Evolutionary conservation across 2,113 vertebrate genomes (phyloP), one percentile per base, ranked within the genome.

Genomic region (Oncorhynchus clarkii): DNA sequence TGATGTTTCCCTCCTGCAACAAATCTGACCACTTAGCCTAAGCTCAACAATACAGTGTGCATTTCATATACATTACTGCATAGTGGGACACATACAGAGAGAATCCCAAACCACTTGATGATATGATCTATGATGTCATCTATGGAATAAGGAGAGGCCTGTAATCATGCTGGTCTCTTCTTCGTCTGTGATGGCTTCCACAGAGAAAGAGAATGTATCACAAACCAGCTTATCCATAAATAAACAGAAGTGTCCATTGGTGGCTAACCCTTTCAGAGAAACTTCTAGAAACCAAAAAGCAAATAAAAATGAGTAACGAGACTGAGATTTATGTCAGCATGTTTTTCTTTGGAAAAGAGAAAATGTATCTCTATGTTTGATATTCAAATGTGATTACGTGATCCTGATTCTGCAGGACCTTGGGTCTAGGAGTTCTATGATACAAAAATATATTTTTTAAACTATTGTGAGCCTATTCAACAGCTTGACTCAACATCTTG

Each of bases 71-170:
- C 80, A 71, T 86, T 88, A 83, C 73, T 70, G 12, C 5, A 0
- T 24, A 5, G 71, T 24, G 78, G 54, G 18, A 57, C 54, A 64
- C 8, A 45, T 45, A 45, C 31, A 72, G 82, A 84, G 81, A 64
- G 72, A 80, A 83, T 86, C 75, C 73, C 83, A 86, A 84, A 77
- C 60, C 78, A 65, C 73, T 62, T 29, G n/a, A 71, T 82, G 84
- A 75, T 71, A 69, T 79, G 85, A 89, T 82, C 85, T 74, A 71
- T 90, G 89, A 90, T 87, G 84, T 88, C 88, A 90, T 85, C 82
- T 77, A 72, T 64, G 87, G 80, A 78, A 64, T 82, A 78, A 80
- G 72, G 75, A 29, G 71, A 67, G 82, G 68, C 80, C 87, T 89
- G 57, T 90, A 85, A 88, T 89, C 83, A 88, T 81, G 73, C 76